Percentiles rank a stretch among this genome's conserved stretches.
These are phyloP conservation scores for Napeogenes sylphis DNA, from an alignment of 2,888 invertebrate genomes.

Conservation along the genomic window DNA sequence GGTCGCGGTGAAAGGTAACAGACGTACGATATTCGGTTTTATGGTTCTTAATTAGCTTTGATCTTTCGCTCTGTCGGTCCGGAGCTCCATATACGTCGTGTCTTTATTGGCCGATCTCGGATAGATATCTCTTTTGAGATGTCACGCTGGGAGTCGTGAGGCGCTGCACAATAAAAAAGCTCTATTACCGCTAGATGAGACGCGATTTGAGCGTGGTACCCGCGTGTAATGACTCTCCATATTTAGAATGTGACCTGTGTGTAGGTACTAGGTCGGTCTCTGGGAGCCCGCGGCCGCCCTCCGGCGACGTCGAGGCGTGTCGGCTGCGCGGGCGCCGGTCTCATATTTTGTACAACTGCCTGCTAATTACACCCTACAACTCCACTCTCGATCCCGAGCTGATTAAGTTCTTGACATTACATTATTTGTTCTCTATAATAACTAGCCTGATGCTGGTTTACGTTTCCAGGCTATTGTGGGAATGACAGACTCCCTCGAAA, in stretches of 20 bases:
- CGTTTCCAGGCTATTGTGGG: slow-evolving; percentile 17
- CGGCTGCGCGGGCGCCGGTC: slow-evolving; percentile 49
- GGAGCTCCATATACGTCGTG: slow-evolving; percentile 59
- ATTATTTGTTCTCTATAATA: slow-evolving; percentile 53
- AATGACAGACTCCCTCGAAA: too few species aligned
- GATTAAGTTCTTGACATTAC: slow-evolving; percentile 66
- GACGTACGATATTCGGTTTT: slow-evolving; percentile 67
- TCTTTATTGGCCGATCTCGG: slow-evolving; percentile 58
- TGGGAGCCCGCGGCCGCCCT: slow-evolving; percentile 42
- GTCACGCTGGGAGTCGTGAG: slow-evolving; percentile 47
- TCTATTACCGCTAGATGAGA: slow-evolving; percentile 12
- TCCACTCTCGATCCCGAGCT: slow-evolving; percentile 47
- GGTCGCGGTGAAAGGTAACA: slow-evolving; percentile 65
- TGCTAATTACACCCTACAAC: slow-evolving; percentile 60
- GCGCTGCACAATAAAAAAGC: slow-evolving; percentile 14
- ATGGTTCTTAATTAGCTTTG: slow-evolving; percentile 73
- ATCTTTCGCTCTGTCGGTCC: slow-evolving; percentile 52
- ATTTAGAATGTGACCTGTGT: slow-evolving; percentile 30
- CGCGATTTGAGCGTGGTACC: slow-evolving; percentile 18
- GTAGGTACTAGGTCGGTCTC: slow-evolving; percentile 40
- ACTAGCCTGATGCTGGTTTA: slow-evolving; percentile 28
- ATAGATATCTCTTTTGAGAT: slow-evolving; percentile 58
- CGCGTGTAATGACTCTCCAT: slow-evolving; percentile 27
- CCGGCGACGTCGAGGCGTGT: slow-evolving; percentile 44
- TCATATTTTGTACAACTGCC: slow-evolving; percentile 67